Base-by-base conservation (phyloP, 1,140 invertebrate genomes). In the Trissolcus basalis region DNA sequence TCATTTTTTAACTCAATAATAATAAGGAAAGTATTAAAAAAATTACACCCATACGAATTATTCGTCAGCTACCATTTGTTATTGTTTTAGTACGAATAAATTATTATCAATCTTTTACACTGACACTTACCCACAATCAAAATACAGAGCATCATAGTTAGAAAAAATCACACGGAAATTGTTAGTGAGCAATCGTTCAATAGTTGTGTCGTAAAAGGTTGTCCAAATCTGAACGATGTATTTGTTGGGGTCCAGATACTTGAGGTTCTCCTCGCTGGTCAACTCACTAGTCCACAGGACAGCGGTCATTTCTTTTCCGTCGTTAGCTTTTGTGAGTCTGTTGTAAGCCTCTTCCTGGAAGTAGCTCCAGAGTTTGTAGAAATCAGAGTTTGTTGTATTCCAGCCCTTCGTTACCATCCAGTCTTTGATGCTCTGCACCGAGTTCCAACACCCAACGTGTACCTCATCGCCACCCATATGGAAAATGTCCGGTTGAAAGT, bases 401-500 rank as follows among this genome's bases (percentile, higher is more conserved):
- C 92, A 92, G 5, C 90, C 87, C 78, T 91, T 87, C 0, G 89
- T 86, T 50, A 84, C 39, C 93, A 96, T 94, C 91, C 93, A 95
- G 4, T 91, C 82, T 39, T 88, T 90, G 74, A 96, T 93, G 12
- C 87, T 85, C 6, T 83, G 76, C 0, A 92, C 93, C 1, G 91
- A 90, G 78, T 94, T 95, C 95, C 95, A 97, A 81, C 95, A 96
- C 27, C 88, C 86, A 11, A 93, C 84, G 44, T 91, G 92, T 0
- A 95, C 94, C 82, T 97, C 95, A 81, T 96, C 95, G 0, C 95
- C 95, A 15, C 95, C 95, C 94, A 96, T 96, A 80, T 97, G 95
- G 83, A 96, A 96, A 0, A 96, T 87, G 78, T 95, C 94, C 0
- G 93, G 91, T 15, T 91, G 65, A 78, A 95, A 94, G 13, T 90